Percentiles rank a stretch among this genome's conserved stretches.
Evolutionary conservation across 37 sponge, comb jelly and placozoan species (phyloP).

Genomic region (Beroe forskalii): DNA sequence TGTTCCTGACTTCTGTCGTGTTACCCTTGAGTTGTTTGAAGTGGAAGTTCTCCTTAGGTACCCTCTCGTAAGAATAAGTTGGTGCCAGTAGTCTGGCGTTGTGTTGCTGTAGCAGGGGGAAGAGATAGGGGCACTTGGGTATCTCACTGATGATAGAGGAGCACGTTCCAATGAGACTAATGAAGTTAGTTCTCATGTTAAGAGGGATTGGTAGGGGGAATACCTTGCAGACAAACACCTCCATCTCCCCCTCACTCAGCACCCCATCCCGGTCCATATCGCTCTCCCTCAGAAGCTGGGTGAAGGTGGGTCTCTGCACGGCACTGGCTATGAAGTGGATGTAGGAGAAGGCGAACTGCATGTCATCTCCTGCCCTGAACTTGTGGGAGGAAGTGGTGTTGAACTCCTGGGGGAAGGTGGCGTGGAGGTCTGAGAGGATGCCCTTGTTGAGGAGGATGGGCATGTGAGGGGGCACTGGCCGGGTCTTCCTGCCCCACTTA

Average conservation of each 20-base stretch:
- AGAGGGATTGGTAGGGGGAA: neutral
- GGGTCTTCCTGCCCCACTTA: slow-evolving; percentile 73
- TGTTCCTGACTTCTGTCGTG: slow-evolving; percentile 68
- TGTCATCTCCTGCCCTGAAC: slow-evolving; percentile 79
- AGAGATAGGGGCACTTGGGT: neutral
- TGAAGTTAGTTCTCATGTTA: neutral
- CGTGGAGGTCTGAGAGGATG: slow-evolving; percentile 71
- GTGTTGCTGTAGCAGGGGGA: neutral
- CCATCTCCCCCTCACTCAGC: neutral
- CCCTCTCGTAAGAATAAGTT: neutral
- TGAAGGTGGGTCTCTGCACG: neutral
- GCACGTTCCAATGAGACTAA: neutral
- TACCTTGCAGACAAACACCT: neutral
- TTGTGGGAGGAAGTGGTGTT: slow-evolving; percentile 86
- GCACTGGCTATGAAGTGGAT: slow-evolving; percentile 79
- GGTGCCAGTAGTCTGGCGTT: neutral
- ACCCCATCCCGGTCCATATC: neutral
- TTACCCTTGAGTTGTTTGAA: slow-evolving; percentile 95
- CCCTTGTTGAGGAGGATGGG: slow-evolving; percentile 88
- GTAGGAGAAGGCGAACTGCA: slow-evolving; percentile 96
- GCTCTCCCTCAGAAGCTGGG: neutral
- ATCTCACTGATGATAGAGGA: neutral
- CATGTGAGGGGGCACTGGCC: slow-evolving; percentile 97
- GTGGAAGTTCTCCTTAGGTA: slow-evolving; percentile 31
- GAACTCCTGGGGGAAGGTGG: slow-evolving; percentile 80